Evolutionary conservation across 2,888 invertebrate species (phyloP).

Genomic region (Ornithoptera priamus): DNA sequence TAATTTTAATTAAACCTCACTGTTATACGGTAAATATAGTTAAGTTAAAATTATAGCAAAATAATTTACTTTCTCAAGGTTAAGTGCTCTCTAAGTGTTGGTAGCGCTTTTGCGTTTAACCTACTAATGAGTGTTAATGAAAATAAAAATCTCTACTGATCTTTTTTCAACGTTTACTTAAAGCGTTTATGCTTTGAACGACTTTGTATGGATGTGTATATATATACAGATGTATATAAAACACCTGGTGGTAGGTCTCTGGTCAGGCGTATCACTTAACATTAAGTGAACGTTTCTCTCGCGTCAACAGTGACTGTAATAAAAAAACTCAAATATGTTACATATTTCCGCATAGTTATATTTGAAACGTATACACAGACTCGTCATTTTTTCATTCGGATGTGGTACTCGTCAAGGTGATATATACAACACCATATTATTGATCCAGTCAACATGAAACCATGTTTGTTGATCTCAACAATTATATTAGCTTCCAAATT

Average conservation of each 20-base stretch:
- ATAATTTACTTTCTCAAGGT: neutral
- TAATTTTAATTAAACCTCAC: conserved; percentile 1
- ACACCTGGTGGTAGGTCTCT: neutral
- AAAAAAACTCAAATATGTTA: too few relatives aligned
- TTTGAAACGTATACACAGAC: too few relatives aligned
- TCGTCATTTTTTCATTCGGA: too few relatives aligned
- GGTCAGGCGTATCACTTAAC: too few relatives aligned
- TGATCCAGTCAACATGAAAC: too few relatives aligned
- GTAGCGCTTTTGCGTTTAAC: neutral
- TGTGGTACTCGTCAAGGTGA: too few relatives aligned
- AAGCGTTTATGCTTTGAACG: neutral
- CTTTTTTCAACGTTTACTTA: neutral
- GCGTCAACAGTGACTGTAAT: too few relatives aligned
- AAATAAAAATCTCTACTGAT: neutral
- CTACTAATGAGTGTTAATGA: neutral
- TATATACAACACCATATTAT: too few relatives aligned
- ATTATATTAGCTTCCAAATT: too few relatives aligned
- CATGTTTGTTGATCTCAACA: too few relatives aligned
- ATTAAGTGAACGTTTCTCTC: too few relatives aligned
- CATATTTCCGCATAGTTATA: too few relatives aligned
- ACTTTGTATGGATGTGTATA: neutral
- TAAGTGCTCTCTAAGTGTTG: neutral
- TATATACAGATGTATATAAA: neutral
- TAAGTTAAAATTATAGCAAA: neutral
- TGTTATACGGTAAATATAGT: neutral